These are phyloP conservation scores for Mesitornis unicolor DNA, from an alignment of 2,113 vertebrate genomes.

Conservation along the genomic window DNA sequence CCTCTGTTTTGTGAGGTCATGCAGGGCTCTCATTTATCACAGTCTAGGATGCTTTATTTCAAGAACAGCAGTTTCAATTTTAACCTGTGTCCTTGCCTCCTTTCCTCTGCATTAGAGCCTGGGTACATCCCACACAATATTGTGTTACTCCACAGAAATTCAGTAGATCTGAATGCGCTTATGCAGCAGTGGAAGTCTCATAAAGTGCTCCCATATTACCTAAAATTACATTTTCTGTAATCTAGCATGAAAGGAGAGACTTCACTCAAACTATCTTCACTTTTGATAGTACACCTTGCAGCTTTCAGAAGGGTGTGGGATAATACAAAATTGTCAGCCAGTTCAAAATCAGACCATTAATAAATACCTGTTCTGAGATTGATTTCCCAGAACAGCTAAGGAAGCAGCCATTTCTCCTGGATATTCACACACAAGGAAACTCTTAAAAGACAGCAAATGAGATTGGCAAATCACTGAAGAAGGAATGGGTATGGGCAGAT, in stretches of 20 bases:
- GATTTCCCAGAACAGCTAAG: not conserved
- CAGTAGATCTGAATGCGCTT: not conserved
- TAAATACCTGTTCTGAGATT: not conserved
- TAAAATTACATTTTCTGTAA: not conserved
- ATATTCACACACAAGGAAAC: not conserved
- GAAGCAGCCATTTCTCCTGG: not conserved
- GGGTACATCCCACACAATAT: not conserved
- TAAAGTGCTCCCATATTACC: not conserved
- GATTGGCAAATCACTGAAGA: constrained; percentile 45
- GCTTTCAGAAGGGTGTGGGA: not conserved
- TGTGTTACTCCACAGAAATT: not conserved
- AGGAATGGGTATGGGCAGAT: constrained; percentile 21
- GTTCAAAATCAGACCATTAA: not conserved
- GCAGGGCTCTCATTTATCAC: not conserved
- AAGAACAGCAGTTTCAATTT: not conserved
- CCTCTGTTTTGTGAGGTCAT: not conserved
- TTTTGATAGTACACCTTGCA: not conserved
- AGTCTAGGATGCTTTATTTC: not conserved
- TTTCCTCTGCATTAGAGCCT: not conserved
- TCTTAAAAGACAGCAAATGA: constrained; percentile 15
- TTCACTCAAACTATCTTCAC: not conserved
- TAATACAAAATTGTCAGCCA: not conserved
- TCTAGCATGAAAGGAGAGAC: not conserved
- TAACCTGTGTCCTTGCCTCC: not conserved
- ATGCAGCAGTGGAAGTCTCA: not conserved